phyloP scores from a whole-genome alignment of 1,140 invertebrate species.

The Drosophila oshimai region DNA sequence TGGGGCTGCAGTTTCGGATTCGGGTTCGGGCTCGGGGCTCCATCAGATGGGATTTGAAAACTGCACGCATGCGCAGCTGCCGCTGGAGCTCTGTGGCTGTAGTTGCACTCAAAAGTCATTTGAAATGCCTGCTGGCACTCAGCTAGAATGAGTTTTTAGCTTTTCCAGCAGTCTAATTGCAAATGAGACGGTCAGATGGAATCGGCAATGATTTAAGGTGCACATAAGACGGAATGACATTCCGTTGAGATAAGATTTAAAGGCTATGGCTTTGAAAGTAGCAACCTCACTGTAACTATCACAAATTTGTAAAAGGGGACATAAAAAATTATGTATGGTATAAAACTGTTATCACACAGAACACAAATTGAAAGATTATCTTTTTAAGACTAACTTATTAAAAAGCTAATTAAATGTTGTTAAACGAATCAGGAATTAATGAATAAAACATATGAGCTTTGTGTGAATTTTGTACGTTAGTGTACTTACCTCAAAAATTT shows the following conservation, averaged over 20 bases:
- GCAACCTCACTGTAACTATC: neutral
- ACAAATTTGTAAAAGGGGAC: too few relatives aligned
- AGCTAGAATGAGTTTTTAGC: neutral
- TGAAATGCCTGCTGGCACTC: slow-evolving; percentile 3
- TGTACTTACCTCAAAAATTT: too few relatives aligned
- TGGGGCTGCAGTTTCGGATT: slow-evolving; percentile 42
- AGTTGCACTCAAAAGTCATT: slow-evolving; percentile 30
- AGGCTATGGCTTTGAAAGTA: neutral
- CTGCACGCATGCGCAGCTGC: slow-evolving; percentile 60
- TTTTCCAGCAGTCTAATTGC: slow-evolving; percentile 17
- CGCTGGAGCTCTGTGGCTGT: too few relatives aligned
- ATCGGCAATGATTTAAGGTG: neutral
- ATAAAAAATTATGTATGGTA: too few relatives aligned
- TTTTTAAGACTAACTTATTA: too few relatives aligned
- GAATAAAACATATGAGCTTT: too few relatives aligned
- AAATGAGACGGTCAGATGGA: slow-evolving; percentile 1
- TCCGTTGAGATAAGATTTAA: neutral
- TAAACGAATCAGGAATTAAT: too few relatives aligned
- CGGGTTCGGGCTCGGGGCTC: slow-evolving; percentile 5
- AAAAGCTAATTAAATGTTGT: too few relatives aligned
- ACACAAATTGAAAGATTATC: too few relatives aligned
- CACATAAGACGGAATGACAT: neutral
- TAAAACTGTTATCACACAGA: too few relatives aligned
- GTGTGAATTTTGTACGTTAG: too few relatives aligned
- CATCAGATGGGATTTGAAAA: slow-evolving; percentile 46